Base-by-base conservation (phyloP, 2,888 invertebrate species). In the Nemurella pictetii region DNA sequence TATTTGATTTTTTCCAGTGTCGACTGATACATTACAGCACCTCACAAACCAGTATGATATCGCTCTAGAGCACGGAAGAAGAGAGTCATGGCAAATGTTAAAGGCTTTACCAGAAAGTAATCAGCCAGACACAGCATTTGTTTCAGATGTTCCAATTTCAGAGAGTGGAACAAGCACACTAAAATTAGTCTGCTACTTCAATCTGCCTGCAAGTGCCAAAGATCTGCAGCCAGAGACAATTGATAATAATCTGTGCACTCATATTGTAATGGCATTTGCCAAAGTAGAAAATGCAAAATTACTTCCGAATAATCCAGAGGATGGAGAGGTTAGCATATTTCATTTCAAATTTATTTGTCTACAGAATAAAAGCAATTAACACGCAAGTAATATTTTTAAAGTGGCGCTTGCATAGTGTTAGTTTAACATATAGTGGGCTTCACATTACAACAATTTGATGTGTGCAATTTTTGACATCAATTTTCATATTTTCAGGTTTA, bases 211-310 rank as follows among this genome's bases (percentile, higher is more conserved):
- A 7, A 36, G 26, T 29, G 80, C 28, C 15, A 88, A 88, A 84
- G 89, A 89, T 86, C 90, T 95, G 84, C 89, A 90, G 88, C 93
- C 95, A 5, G 89, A 90, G 55, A 90, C 92, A 87, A 92, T 97
- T 35, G 94, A 95, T 89, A 93, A 96, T 29, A 90, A 92, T 88
- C 91, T 97, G 85, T 97, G 97, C 89, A 96, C 96, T 0, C 97
- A 97, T 90, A 93, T 97, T 86, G 96, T 96, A 89, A 91, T 96
- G 85, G 97, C 95, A 77, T 95, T 96, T 91, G 95, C 94, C 28
- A 89, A 90, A 85, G 91, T 97, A 74, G 89, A 89, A 3, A 93
- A 96, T 88, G 74, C 20, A n/a, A 74, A 74, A 27, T 73, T 83
- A 28, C 3, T 28, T 27, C 15, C 28, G 72, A 30, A 83, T 32